Evolutionary conservation across 30 jellyfish, hydroid and myxozoan species (phyloP), one percentile per base, ranked within the genome.

Genomic region (Pelagia noctiluca): DNA sequence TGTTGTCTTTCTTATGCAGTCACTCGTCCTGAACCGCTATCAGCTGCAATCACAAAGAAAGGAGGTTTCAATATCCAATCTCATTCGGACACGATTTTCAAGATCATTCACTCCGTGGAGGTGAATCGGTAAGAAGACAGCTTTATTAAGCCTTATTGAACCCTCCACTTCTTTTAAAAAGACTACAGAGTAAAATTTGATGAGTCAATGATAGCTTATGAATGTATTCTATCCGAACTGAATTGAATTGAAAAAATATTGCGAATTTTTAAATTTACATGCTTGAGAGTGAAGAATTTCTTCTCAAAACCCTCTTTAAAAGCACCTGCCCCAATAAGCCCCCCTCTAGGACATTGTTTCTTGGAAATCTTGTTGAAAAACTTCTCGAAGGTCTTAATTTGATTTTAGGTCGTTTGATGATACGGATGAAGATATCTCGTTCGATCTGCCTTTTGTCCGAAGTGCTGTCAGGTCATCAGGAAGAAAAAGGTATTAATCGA

Each of bases 1-100:
- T 23, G 38, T 1, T 28, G n/a, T n/a, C n/a, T n/a, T n/a, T n/a
- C n/a, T n/a, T n/a, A 25, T 30, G 68, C 68, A 79, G 90, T 36
- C 33, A 19, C 48, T 1, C 60, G 82, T 0, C 82, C 90, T 11
- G 74, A 63, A 52, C 90, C 90, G 16, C 36, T 79, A 12, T 79
- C 90, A 37, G 82, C 90, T 7, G 71, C 82, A 12, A 79, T 79
- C n/a, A 75, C 46, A 11, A 63, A 47, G 35, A 65, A 50, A 34
- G 75, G 82, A 22, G 36, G 73, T 7, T 0, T 22, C 47, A 50
- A 22, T 5, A 38, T 42, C 25, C 13, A 66, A 13, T 31, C 75
- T 18, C 90, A 66, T 5, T 79, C 90, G 19, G 82, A 46, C 3
- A 63, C 90, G n/a, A 79, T 79, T 0, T 79, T 79, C 90, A 79